Percentiles rank a stretch among this genome's conserved stretches.
These are phyloP conservation scores for Pseudocheirus occidentalis DNA, from an alignment of 2,797 vertebrate species.

Conservation along the genomic window DNA sequence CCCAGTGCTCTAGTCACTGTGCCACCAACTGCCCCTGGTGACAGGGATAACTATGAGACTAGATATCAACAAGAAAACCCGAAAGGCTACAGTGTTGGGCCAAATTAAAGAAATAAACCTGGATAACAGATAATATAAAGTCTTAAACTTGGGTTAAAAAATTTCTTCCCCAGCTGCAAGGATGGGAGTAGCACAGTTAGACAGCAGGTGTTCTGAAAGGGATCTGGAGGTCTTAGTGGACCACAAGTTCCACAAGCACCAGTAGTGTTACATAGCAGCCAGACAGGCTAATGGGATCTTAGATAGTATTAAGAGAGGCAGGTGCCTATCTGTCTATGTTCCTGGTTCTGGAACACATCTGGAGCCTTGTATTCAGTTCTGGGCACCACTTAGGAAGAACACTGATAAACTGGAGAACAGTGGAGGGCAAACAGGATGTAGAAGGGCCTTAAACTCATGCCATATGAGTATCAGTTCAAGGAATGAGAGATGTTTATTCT, in stretches of 20 bases:
- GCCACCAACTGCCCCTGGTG: not conserved
- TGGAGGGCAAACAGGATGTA: not conserved
- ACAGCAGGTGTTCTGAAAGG: not conserved
- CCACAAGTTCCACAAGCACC: not conserved
- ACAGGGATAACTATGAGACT: not conserved
- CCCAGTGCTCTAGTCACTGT: not conserved
- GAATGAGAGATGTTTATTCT: not conserved
- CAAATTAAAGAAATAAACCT: not conserved
- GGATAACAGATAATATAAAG: not conserved
- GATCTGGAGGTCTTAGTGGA: not conserved
- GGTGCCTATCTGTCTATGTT: not conserved
- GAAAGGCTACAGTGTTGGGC: not conserved
- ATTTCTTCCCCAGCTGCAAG: not conserved
- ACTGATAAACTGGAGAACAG: not conserved
- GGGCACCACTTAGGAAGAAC: not conserved
- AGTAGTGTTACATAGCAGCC: not conserved
- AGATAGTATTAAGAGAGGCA: not conserved
- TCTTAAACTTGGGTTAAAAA: not conserved
- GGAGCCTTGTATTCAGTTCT: not conserved
- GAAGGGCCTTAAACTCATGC: not conserved
- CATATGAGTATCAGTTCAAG: not conserved
- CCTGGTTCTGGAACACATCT: not conserved
- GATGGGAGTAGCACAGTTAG: not conserved
- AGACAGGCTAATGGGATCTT: not conserved
- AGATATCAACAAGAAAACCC: not conserved